Percentiles rank a stretch among this genome's conserved stretches.
Evolutionary conservation across 2,888 invertebrate species (phyloP).

Genomic region (Ophioninae sp.): DNA sequence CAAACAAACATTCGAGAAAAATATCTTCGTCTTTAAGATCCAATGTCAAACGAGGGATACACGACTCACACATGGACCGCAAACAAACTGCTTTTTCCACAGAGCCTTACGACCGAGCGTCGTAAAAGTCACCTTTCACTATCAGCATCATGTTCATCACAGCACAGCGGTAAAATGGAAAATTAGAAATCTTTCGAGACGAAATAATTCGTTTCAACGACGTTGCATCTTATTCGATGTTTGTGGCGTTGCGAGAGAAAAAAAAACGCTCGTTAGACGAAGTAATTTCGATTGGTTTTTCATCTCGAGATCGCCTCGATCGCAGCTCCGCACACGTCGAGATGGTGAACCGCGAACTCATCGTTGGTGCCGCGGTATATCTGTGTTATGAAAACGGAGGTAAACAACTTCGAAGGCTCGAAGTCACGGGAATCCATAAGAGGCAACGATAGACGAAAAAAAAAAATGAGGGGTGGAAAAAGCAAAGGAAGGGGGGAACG

Average conservation of each 20-base stretch:
- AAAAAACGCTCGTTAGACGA: slow-evolving; percentile 1
- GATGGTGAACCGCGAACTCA: slow-evolving; percentile 1
- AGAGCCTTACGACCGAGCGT: neutral
- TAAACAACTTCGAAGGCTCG: slow-evolving; percentile 17
- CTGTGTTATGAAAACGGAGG: slow-evolving; percentile 18
- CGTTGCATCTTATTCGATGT: neutral
- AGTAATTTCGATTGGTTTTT: slow-evolving; percentile 13
- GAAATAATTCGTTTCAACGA: neutral
- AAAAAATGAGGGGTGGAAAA: neutral
- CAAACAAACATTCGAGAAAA: neutral
- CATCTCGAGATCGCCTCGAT: neutral
- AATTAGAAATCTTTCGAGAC: neutral
- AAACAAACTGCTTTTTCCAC: neutral
- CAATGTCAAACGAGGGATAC: neutral
- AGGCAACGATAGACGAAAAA: neutral
- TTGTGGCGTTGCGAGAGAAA: neutral
- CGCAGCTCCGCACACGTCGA: neutral
- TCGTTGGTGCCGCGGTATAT: neutral
- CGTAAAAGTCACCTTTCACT: neutral
- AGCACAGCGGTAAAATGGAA: neutral
- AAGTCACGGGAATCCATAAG: neutral
- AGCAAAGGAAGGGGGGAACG: neutral
- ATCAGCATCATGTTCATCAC: neutral
- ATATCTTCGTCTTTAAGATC: neutral
- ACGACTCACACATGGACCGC: too few relatives aligned